Percentiles rank a stretch among this genome's conserved stretches.
Evolutionary conservation across 2,797 vertebrate species (phyloP).

Genomic region (Alcedo atthis): DNA sequence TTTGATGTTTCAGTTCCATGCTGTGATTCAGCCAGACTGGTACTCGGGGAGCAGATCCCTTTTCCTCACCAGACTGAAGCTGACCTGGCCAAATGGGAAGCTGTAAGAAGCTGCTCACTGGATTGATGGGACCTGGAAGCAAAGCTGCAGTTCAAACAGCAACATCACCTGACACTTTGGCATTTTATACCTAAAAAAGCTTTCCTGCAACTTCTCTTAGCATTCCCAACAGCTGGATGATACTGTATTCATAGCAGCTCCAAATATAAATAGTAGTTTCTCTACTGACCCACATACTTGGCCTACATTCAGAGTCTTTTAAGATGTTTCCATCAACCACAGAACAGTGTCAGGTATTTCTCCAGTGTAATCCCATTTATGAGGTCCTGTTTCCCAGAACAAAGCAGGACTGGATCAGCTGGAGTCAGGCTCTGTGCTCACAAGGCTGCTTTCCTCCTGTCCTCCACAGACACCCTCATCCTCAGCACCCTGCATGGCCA

Average conservation of each 20-base stretch:
- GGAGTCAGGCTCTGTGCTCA: background rate
- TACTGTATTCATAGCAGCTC: constrained; percentile 17
- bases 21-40: background rate
- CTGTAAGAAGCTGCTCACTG: background rate
- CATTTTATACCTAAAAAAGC: background rate
- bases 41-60: background rate
- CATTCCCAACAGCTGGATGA: constrained; percentile 51
- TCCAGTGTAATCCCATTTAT: constrained; percentile 48
- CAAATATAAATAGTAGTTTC: constrained; percentile 50
- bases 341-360: constrained; percentile 40
- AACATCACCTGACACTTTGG: constrained; percentile 23
- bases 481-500: background rate
- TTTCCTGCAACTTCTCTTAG: background rate
- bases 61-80: constrained; percentile 1
- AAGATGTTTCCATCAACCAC: constrained; percentile 45
- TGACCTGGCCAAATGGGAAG: background rate
- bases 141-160: background rate
- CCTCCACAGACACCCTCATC: background rate
- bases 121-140: background rate
- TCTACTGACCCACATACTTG: constrained; percentile 65
- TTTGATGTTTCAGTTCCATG: background rate
- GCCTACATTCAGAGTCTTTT: constrained; percentile 50
- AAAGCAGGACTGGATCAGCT: background rate
- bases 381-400: constrained; percentile 38
- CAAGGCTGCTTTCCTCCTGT: background rate